Conservation (phyloP, 2,113 vertebrate species). For the Holacanthus passer region DNA sequence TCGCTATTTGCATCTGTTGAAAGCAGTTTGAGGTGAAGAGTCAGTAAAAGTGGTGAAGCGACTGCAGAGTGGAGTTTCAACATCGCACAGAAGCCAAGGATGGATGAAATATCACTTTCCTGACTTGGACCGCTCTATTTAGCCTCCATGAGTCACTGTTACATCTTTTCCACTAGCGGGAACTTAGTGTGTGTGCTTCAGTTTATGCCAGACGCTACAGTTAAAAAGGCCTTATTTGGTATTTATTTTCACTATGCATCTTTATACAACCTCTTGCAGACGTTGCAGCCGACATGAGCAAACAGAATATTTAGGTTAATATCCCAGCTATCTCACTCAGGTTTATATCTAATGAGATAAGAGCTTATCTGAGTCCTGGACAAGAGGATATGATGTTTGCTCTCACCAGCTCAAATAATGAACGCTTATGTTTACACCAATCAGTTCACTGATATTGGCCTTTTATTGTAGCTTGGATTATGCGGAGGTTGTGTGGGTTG, state of each 20-base stretch:
- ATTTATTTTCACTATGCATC: neutral
- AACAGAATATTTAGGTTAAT: slow-evolving; percentile 15
- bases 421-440: neutral
- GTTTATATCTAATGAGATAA: slow-evolving; percentile 36
- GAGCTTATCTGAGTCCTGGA: slow-evolving; percentile 16
- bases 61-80: neutral
- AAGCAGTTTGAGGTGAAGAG: neutral
- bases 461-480: slow-evolving; percentile 22
- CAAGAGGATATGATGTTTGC: slow-evolving; percentile 6
- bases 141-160: slow-evolving; percentile 9
- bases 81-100: slow-evolving; percentile 8
- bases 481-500: neutral
- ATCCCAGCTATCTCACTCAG: neutral
- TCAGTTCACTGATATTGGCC: neutral
- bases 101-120: slow-evolving; percentile 26
- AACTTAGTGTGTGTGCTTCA: neutral
- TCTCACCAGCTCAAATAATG: neutral
- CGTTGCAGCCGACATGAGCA: neutral
- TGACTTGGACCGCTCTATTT: neutral
- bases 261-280: neutral
- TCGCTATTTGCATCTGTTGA: neutral
- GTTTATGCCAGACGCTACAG: slow-evolving; percentile 14
- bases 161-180: too few relatives aligned
- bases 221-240: neutral
- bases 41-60: neutral